Percentiles rank a stretch among this genome's conserved stretches.
Conservation (phyloP, 2,113 vertebrate species). For the Anolis sagrei region DNA sequence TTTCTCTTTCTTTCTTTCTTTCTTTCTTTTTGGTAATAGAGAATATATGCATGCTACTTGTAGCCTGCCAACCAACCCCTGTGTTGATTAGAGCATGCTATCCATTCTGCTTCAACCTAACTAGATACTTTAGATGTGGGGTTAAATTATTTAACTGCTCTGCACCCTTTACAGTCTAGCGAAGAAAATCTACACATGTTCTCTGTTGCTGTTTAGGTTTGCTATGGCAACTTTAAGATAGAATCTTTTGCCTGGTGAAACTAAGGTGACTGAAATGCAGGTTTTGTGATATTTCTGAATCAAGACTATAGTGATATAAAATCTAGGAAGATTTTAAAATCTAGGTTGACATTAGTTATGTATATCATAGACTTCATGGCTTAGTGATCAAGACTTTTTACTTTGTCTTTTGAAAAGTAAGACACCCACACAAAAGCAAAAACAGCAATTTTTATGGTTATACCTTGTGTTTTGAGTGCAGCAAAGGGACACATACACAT, state of each 20-base stretch:
- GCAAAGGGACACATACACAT: too few species aligned
- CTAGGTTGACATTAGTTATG: not conserved
- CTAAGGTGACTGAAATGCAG: not conserved
- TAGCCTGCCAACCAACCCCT: not conserved
- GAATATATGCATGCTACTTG: not conserved
- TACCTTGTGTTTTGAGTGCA: not conserved
- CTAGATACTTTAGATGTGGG: not conserved
- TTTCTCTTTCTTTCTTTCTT: too few species aligned
- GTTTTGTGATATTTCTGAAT: not conserved
- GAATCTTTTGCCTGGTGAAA: fast-evolving
- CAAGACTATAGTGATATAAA: not conserved
- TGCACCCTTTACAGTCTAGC: not conserved
- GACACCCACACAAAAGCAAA: not conserved
- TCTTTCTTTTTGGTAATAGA: not conserved
- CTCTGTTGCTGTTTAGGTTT: not conserved
- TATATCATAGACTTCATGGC: not conserved
- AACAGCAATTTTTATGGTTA: not conserved
- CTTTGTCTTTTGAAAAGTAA: not conserved
- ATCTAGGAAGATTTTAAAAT: not conserved
- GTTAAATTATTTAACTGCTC: not conserved
- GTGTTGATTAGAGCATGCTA: not conserved
- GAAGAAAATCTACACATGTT: not conserved
- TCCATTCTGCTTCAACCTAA: not conserved
- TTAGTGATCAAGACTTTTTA: fast-evolving
- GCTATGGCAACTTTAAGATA: not conserved